Base-by-base conservation (phyloP, 2,888 invertebrate species). In the Aleiodes leptofemur region DNA sequence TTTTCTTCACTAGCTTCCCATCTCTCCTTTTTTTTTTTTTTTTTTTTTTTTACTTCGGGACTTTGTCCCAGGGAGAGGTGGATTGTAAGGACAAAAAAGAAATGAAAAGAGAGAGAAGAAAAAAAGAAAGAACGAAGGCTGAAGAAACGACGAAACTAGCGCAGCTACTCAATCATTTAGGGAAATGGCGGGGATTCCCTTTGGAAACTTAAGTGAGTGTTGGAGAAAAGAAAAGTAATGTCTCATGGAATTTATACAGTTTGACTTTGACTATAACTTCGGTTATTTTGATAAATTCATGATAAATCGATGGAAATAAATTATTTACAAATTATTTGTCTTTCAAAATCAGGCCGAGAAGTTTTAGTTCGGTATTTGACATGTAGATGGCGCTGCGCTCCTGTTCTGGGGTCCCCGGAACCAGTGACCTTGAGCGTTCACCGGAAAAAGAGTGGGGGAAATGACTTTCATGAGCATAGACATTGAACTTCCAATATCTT, bases 131-230 rank as follows among this genome's bases (percentile, higher is more conserved):
- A 50, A 48, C 43, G 43, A 68, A 70, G 68, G 68, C 56, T 64
- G 56, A 38, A 38, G 69, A 53, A 38, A 55, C 69, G 57, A 66
- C 66, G 66, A 75, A 75, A 72, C 75, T 75, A 66, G 75, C 66
- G 68, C 66, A 71, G 75, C 73, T 76, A 78, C 78, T 78, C 78
- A 78, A 78, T 78, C 78, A 78, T 78, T 78, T 78, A 78, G 78
- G 78, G 78, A 78, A 78, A 78, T 78, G 61, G 69, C 70, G 56
- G 72, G 78, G 74, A 68, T 71, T 72, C 71, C 75, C 66, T 13
- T 59, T 51, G 51, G 71, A 72, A 29, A 61, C 64, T 34, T 61
- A 23, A 61, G 55, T 61, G 61, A 64, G 64, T 64, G 64, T 64
- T 64, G 64, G 5, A 43, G n/a, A 57, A 50, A 57, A 43, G 70